Evolutionary conservation across 2,113 vertebrate species (phyloP).

Genomic region (Myotis brandtii): DNA sequence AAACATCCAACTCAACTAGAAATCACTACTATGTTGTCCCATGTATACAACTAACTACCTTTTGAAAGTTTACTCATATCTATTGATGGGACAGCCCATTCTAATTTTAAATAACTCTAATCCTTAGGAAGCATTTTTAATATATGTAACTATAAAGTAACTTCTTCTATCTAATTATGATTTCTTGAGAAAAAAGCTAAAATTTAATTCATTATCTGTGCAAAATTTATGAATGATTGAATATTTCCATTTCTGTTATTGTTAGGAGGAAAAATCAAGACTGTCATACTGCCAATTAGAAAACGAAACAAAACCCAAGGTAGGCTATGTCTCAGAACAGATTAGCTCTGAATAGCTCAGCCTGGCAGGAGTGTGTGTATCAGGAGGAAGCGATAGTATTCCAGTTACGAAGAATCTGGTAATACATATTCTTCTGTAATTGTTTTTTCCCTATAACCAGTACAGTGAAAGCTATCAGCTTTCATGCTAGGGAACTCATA

Average conservation of each 20-base stretch:
- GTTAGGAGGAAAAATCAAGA: neutral
- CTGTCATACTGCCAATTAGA: neutral
- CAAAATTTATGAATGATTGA: neutral
- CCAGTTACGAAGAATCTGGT: neutral
- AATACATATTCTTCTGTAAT: neutral
- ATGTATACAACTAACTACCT: neutral
- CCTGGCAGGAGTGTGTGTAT: neutral
- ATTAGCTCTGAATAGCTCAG: neutral
- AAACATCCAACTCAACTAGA: neutral
- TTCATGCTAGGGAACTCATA: slow-evolving; percentile 2
- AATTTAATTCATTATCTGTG: neutral
- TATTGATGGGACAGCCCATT: neutral
- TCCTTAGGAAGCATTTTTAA: neutral
- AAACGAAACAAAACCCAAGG: neutral
- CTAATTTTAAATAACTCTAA: neutral
- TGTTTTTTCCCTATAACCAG: neutral
- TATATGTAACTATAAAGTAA: neutral
- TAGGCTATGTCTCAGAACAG: neutral
- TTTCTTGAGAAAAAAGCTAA: neutral
- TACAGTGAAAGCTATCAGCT: neutral
- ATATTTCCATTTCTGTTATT: neutral
- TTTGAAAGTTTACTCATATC: neutral
- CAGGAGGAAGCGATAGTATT: neutral
- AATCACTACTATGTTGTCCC: neutral
- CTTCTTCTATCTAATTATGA: neutral